phyloP scores from a whole-genome alignment of 2,888 invertebrate species.

The Xestoiulus laeticollis region DNA sequence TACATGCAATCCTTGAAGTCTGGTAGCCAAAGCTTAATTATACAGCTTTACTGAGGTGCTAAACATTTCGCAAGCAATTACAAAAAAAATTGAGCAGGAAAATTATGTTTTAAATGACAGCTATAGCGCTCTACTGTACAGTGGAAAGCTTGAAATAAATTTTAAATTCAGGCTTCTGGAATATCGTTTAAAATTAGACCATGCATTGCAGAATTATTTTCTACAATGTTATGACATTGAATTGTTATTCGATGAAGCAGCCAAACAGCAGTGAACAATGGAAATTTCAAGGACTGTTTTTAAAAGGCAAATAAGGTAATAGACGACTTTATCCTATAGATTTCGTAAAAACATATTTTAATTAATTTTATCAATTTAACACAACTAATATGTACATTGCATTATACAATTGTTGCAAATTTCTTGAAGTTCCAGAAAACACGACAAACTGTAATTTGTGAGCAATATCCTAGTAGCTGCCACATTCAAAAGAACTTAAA shows the following conservation, averaged over 20 bases:
- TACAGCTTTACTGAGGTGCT: neutral
- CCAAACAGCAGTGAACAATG: neutral
- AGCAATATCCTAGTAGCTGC: too few species aligned
- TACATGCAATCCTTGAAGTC: neutral
- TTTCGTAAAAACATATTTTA: too few species aligned
- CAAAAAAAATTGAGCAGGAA: neutral
- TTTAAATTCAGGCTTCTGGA: neutral
- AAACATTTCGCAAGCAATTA: slow-evolving; percentile 25
- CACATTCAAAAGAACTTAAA: too few species aligned
- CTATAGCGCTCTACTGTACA: neutral
- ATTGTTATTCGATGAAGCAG: neutral
- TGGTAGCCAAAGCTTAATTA: neutral
- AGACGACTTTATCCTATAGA: too few species aligned
- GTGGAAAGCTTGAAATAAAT: neutral
- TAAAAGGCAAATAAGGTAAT: neutral
- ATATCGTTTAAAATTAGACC: neutral
- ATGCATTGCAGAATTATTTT: too few species aligned
- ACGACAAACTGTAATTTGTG: too few species aligned
- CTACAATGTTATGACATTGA: neutral
- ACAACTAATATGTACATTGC: too few species aligned
- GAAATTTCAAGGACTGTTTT: neutral
- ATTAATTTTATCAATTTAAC: too few species aligned
- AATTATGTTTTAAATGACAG: neutral
- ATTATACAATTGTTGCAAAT: too few species aligned
- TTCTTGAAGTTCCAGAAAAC: too few species aligned